Conservation (phyloP, 1,140 invertebrate genomes). For the Thalassaphorura encarpata region DNA sequence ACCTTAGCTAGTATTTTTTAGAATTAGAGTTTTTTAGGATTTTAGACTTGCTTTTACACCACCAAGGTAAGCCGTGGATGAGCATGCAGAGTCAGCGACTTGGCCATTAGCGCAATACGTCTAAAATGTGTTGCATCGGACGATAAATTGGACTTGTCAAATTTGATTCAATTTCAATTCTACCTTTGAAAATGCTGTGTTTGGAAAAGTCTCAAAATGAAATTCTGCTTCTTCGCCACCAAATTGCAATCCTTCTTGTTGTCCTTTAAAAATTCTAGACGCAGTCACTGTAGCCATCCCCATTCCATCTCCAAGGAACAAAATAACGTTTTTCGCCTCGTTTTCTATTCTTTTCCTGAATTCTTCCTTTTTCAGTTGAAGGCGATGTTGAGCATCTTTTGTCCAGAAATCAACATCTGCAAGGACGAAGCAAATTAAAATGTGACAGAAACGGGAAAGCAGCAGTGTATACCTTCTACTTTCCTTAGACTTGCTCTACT, state of each 20-base stretch:
- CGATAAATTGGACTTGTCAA: no score
- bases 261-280: constrained; percentile 41
- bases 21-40: no score
- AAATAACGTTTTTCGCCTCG: constrained; percentile 56
- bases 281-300: constrained; percentile 46
- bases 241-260: constrained; percentile 36
- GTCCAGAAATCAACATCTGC: constrained; percentile 14
- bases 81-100: constrained; percentile 44
- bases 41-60: constrained; percentile 40
- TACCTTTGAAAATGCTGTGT: constrained; percentile 49
- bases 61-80: constrained; percentile 43
- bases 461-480: no score
- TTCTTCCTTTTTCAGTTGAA: constrained; percentile 6
- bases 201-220: constrained; percentile 66
- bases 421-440: no score
- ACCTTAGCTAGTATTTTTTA: no score
- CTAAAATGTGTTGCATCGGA: constrained; percentile 34
- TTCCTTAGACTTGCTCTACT: no score
- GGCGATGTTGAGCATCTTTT: constrained; percentile 9
- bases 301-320: constrained; percentile 69
- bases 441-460: no score
- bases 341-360: background rate
- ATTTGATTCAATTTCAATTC: background rate
- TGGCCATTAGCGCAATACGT: constrained; percentile 40
- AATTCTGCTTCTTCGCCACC: constrained; percentile 53